Evolutionary conservation across 2,113 vertebrate species (phyloP), one percentile per base, ranked within the genome.

Genomic region (Zapornia atra): DNA sequence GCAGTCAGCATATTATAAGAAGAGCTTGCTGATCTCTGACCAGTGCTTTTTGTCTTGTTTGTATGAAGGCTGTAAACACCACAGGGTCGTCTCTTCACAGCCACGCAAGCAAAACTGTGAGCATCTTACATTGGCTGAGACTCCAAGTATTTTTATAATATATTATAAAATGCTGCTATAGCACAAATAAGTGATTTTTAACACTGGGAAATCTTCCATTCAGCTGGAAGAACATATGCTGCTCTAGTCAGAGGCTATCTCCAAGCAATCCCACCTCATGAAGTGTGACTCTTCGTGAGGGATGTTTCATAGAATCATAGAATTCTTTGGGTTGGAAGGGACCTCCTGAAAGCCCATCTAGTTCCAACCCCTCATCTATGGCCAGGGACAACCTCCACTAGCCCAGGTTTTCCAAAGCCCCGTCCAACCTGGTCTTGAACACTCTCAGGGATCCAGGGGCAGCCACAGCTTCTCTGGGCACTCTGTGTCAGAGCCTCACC

Each of bases 281-380:
- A 60, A 11, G 21, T 53, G 25, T 1, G 2, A 61, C 26, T 71
- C 33, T 10, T 15, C 0, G 0, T 60, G 11, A 56, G 11, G n/a
- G 25, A 56, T 10, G 4, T 66, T 46, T 18, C 44, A 46, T 46
- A 46, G 44, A 46, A 46, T 46, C 44, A 46, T 18, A 46, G 44
- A 18, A 46, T 46, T 17, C 44, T 46, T 46, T 46, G 44, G 44
- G 44, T 46, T 46, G 44, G 44, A 46, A 46, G 44, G 44, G 44
- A 46, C 17, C 44, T 46, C 17, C 44, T 46, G 17, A 46, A 46
- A 46, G 44, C 17, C 44, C 42, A 44, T 44, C 44, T 46, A 46
- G 44, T 46, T 46, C 44, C 44, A 46, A 9, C 17, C 17, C 44
- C 44, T 7, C 17, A 18, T 16, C 44, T 46, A 19, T 18, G 44